Conservation (phyloP, 1,140 invertebrate genomes). For the Harlomillsia oculata region DNA sequence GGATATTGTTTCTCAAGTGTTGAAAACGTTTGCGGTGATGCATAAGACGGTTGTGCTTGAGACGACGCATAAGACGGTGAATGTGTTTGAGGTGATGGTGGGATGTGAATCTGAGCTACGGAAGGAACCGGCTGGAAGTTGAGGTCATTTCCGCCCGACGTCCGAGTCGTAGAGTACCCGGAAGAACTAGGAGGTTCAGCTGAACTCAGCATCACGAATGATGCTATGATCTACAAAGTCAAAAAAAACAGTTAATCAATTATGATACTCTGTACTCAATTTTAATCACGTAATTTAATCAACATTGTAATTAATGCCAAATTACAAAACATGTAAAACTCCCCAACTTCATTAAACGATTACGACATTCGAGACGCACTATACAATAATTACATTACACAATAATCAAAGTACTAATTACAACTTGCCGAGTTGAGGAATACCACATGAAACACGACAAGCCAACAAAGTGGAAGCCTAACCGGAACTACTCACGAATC, state of each 20-base stretch:
- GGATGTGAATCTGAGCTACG: conserved; percentile 20
- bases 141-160: not conserved
- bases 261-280: not conserved
- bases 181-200: conserved; percentile 3
- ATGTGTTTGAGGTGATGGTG: not conserved
- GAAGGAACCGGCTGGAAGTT: conserved; percentile 24
- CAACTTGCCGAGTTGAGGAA: no score
- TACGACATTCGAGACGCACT: no score
- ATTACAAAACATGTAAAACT: no score
- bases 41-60: not conserved
- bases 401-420: no score
- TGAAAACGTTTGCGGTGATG: not conserved
- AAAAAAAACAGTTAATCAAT: not conserved
- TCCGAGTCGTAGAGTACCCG: not conserved
- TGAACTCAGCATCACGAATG: conserved; percentile 17
- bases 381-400: no score
- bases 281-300: no score
- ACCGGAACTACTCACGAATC: no score
- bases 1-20: conserved; percentile 2
- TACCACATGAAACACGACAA: no score
- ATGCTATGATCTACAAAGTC: conserved; percentile 19
- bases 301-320: no score
- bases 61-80: not conserved
- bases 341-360: no score
- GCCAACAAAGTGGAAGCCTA: no score